Conservation (phyloP, 2,797 vertebrate species). For the Pantherophis vulpinus region DNA sequence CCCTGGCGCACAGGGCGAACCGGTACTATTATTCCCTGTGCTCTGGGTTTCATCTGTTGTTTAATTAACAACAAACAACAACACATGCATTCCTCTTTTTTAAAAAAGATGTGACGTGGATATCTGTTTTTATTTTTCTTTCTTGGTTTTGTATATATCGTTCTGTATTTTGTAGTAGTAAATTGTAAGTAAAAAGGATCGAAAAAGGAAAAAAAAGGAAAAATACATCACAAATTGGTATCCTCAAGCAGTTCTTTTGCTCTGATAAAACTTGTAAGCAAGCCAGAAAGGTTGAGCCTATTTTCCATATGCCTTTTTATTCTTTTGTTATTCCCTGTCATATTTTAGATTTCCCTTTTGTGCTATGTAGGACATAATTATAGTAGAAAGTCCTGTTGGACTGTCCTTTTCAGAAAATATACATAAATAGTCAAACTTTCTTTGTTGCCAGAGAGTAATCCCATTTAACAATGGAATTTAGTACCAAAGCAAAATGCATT, state of each 20-base stretch:
- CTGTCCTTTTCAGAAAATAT: not conserved
- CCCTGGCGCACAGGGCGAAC: too few relatives aligned
- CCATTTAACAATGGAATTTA: not conserved
- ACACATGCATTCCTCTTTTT: not conserved
- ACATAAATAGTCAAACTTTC: not conserved
- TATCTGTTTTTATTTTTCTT: not conserved
- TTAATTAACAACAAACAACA: not conserved
- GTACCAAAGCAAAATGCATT: not conserved
- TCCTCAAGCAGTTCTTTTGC: not conserved
- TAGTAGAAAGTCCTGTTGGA: not conserved
- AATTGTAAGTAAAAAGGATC: not conserved
- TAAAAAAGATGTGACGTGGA: not conserved
- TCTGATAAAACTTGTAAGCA: not conserved
- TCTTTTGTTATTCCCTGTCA: not conserved
- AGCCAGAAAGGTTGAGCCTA: not conserved
- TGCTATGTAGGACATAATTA: not conserved
- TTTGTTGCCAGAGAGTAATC: not conserved
- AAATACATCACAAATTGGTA: not conserved
- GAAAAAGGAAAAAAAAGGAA: not conserved
- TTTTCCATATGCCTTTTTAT: not conserved
- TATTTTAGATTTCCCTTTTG: not conserved
- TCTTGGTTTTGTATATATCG: not conserved
- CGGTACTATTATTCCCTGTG: not conserved
- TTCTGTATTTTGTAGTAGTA: not conserved
- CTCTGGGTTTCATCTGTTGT: not conserved